Conservation (phyloP, 2,113 vertebrate genomes). For the Pachycephala philippinensis region DNA sequence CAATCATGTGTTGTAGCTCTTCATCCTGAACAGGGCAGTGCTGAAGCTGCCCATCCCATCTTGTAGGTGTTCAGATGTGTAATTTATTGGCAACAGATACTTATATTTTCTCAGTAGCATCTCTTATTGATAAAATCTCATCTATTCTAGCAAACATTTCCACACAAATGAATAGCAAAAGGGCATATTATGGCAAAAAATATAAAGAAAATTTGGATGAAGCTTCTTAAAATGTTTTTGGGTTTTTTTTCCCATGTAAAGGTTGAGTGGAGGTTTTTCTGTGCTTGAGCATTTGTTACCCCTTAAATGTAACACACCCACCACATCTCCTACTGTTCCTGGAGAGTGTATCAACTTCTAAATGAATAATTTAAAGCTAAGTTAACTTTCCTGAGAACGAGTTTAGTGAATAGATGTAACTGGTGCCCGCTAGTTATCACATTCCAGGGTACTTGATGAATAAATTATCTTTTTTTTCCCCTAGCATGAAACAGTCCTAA, state of each 20-base stretch:
- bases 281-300: neutral
- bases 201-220: neutral
- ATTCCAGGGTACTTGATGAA: neutral
- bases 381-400: slow-evolving; percentile 12
- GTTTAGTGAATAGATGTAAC: slow-evolving; percentile 1
- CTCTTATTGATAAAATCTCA: neutral
- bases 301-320: slow-evolving; percentile 6
- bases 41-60: neutral
- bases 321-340: slow-evolving; percentile 15
- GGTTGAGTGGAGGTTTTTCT: neutral
- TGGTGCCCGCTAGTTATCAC: slow-evolving; percentile 4
- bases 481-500: neutral
- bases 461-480: neutral
- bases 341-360: slow-evolving; percentile 9
- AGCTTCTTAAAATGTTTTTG: neutral
- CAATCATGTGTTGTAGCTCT: neutral
- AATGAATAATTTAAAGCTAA: slow-evolving; percentile 35
- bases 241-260: neutral
- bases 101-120: neutral
- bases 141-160: neutral
- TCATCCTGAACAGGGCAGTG: neutral
- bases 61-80: neutral
- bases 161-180: neutral
- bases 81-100: neutral
- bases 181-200: neutral